Evolutionary conservation across 2,888 invertebrate genomes (phyloP), one percentile per base, ranked within the genome.

Genomic region (Parnassius orleans): DNA sequence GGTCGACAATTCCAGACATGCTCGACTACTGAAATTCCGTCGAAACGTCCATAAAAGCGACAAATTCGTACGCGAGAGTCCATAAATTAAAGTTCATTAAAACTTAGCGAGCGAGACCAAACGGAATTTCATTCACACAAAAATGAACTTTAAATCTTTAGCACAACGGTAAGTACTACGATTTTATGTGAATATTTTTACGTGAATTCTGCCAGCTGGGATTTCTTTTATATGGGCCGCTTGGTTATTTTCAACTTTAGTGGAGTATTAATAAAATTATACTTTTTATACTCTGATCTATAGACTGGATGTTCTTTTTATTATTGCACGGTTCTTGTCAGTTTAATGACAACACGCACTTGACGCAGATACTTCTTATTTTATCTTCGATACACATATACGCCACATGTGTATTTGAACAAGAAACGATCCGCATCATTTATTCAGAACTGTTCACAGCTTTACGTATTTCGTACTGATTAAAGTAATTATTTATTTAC

Each of bases 41-140:
- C 76, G 73, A 72, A 81, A 77, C 77, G 75, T 71, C 79, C 75
- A 77, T 86, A 83, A 86, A 85, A 78, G 80, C 83, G 85, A 86
- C 87, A 84, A 85, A 86, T 86, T 83, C 77, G 80, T 83, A 76
- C 74, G 69, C 73, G 73, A 69, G 72, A 71, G 75, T 79, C 76
- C 78, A 85, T 87, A 86, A 86, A 86, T 87, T 84, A 81, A 81
- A 78, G 74, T 86, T 85, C 84, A 86, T 87, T 87, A 87, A 86
- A 84, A 84, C 80, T 85, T 80, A 73, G 74, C 69, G 72, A 69
- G 68, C 65, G 75, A 61, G 70, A 46, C 72, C 71, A 73, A 74
- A 77, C 70, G 57, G 65, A 65, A 66, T 75, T 81, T 78, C 75
- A 76, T 79, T 78, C 77, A 73, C 70, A 67, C 79, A 69, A 81